A percentile compares a stretch with the other conserved stretches of the same genome.
Evolutionary conservation across 2,797 vertebrate genomes (phyloP).

Genomic region (Crenuchus spilurus): DNA sequence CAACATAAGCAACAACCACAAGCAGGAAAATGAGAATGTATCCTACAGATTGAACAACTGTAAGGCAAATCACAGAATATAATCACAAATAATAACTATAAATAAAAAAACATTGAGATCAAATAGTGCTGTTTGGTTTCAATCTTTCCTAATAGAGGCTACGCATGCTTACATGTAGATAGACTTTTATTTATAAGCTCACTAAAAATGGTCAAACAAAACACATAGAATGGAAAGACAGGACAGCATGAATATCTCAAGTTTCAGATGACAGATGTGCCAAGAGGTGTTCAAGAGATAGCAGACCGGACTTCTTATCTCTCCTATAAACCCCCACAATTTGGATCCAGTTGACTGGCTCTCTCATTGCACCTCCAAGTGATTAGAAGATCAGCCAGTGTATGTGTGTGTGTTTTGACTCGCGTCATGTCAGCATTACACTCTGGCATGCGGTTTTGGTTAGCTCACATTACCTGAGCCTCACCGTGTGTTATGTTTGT

Average conservation of each 20-base stretch:
- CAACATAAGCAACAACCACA: not conserved
- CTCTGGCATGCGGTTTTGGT: constrained; percentile 20
- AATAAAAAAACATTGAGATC: no score
- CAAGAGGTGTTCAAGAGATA: not conserved
- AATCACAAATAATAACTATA: not conserved
- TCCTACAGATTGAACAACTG: not conserved
- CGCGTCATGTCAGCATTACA: constrained; percentile 9
- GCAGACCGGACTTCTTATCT: not conserved
- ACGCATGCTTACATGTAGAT: no score
- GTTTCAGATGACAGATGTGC: not conserved
- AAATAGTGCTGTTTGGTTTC: no score
- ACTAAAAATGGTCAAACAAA: not conserved
- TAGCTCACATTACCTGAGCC: constrained; percentile 9
- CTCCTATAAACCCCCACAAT: not conserved
- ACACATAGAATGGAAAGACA: not conserved
- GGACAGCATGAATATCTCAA: not conserved
- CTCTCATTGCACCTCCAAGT: not conserved
- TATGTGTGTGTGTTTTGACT: not conserved
- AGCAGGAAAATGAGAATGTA: no score
- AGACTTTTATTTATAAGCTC: no score
- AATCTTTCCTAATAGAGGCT: no score
- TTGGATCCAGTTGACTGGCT: not conserved
- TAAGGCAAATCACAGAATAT: not conserved
- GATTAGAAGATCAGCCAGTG: not conserved
- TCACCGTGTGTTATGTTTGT: constrained; percentile 23